Evolutionary conservation across 2,888 invertebrate genomes (phyloP), one percentile per base, ranked within the genome.

Genomic region (Leucophenga montana): DNA sequence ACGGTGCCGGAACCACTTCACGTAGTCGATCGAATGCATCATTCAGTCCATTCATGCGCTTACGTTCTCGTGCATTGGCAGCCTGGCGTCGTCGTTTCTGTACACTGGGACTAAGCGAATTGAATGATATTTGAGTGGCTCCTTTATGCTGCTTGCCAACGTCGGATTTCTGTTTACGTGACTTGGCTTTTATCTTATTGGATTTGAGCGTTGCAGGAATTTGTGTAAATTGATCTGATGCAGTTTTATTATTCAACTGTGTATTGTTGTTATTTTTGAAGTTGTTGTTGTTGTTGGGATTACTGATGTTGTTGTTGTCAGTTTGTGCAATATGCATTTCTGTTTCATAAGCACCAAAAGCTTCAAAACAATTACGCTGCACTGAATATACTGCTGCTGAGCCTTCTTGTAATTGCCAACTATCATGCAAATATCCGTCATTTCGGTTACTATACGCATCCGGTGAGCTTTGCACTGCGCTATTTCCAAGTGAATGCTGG

Each of bases 1-100:
- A 92, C 11, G 93, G 90, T 5, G 92, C 92, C 0, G 94, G 94
- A 22, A 94, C 92, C 18, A 94, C 94, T 80, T 92, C 92, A 22
- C 94, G 89, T 6, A 94, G 88, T 67, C 92, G 84, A 88, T 94
- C 94, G 83, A 94, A 94, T 0, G 94, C 94, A 75, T 92, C 92
- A 86, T 94, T 94, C 46, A 94, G 87, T n/a, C 93, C 92, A 84
- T 93, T 92, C 94, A 94, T 94, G 53, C 94, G 89, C 65, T 93
- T 90, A 61, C 94, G 88, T 86, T 94, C 94, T 0, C 94, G 89
- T 0, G 94, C 94, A 86, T 94, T 94, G 1, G 94, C 94, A 1
- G 94, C 94, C 62, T 94, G 88, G 33, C 94, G 89, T 27, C 94
- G 89, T 65, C 91, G 91, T 79, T 91, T 91, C 71, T 92, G 79